phyloP scores from a whole-genome alignment of 2,888 invertebrate genomes.

The Spicauda simplicius region DNA sequence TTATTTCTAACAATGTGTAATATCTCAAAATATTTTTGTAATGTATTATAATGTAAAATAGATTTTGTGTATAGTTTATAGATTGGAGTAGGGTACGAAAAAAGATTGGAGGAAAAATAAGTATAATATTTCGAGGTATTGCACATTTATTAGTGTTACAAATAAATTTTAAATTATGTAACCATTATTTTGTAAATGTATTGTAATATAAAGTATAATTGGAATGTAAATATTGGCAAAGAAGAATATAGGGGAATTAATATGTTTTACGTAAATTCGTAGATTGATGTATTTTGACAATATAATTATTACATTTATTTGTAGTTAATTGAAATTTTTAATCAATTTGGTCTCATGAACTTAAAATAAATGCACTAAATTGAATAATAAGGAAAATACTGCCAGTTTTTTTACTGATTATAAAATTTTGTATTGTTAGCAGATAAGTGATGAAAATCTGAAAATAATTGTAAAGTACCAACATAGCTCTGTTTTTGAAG shows the following conservation, averaged over 20 bases:
- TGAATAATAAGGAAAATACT: conserved; percentile 17
- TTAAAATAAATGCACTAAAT: conserved; percentile 17
- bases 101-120: conserved; percentile 26
- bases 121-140: conserved; percentile 25
- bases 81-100: conserved; percentile 32
- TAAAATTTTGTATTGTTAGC: conserved; percentile 21
- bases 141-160: conserved; percentile 3
- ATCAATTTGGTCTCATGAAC: conserved; percentile 27
- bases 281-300: background rate
- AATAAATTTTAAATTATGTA: background rate
- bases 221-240: conserved; percentile 34
- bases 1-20: conserved; percentile 25
- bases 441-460: too few species aligned
- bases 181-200: conserved; percentile 8
- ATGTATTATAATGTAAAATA: conserved; percentile 36
- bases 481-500: too few species aligned
- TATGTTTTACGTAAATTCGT: background rate
- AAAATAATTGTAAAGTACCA: too few species aligned
- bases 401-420: conserved; percentile 29
- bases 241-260: conserved; percentile 11
- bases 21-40: conserved; percentile 34
- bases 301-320: background rate
- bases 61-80: conserved; percentile 37
- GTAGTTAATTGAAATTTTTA: too few species aligned
- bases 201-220: conserved; percentile 15